phyloP scores from a whole-genome alignment of 1,140 invertebrate species.

The Drosophila pandora region DNA sequence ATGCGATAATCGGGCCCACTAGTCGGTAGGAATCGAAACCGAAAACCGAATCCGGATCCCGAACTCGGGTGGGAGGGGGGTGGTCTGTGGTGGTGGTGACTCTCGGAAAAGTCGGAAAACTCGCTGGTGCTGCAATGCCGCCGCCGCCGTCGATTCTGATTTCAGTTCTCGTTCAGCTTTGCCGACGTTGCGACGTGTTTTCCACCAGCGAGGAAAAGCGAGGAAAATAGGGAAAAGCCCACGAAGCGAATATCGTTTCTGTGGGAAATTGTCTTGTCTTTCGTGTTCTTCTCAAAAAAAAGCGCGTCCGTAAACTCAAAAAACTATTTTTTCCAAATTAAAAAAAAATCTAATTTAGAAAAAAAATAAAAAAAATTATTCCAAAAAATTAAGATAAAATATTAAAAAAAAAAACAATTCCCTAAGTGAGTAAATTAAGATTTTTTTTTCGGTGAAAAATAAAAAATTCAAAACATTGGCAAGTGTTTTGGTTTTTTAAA shows the following conservation, averaged over 20 bases:
- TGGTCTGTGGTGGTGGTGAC: conserved; percentile 1
- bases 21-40: conserved; percentile 17
- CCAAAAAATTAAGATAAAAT: conserved; percentile 4
- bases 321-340: conserved; percentile 8
- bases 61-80: too few species aligned
- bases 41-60: conserved; percentile 3
- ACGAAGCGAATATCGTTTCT: neutral
- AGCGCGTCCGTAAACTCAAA: conserved; percentile 28
- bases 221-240: neutral
- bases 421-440: neutral
- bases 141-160: conserved; percentile 25
- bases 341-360: neutral
- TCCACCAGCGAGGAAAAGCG: conserved; percentile 17
- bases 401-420: neutral
- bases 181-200: conserved; percentile 78
- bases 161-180: conserved; percentile 83
- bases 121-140: conserved; percentile 21
- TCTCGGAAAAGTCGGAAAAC: conserved; percentile 7
- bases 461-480: neutral
- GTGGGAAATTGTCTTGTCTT: conserved; percentile 28
- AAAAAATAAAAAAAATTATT: neutral
- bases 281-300: conserved; percentile 19
- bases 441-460: conserved; percentile 15
- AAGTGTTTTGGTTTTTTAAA: neutral
- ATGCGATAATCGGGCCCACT: conserved; percentile 49